Percentiles rank a stretch among this genome's conserved stretches.
These are phyloP conservation scores for Andrena camellia DNA, from an alignment of 2,888 invertebrate genomes.

Conservation along the genomic window DNA sequence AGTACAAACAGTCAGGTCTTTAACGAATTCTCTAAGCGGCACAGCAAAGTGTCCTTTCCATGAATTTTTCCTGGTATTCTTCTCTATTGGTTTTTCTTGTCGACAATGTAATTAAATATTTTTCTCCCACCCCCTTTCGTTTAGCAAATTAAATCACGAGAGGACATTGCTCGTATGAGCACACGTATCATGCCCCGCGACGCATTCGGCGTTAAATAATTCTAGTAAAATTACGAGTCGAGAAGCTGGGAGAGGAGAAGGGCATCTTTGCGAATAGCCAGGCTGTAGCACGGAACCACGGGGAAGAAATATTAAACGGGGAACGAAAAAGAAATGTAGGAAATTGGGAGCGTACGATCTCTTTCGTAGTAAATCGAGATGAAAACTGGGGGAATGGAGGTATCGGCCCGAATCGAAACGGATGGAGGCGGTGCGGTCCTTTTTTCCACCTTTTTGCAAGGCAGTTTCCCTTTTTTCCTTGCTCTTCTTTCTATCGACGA, in stretches of 20 bases:
- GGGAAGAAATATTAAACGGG: conserved; percentile 40
- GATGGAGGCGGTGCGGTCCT: conserved; percentile 33
- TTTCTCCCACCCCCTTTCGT: conserved; percentile 14
- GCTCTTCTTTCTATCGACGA: conserved; percentile 37
- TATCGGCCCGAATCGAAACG: conserved; percentile 56
- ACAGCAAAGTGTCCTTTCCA: conserved; percentile 41
- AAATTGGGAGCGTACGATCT: conserved; percentile 56
- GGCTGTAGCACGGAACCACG: neutral
- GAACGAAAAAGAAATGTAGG: conserved; percentile 9
- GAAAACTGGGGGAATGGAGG: conserved; percentile 55
- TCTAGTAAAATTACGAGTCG: neutral
- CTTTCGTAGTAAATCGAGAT: conserved; percentile 73
- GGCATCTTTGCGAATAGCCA: neutral
- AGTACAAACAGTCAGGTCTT: conserved; percentile 46
- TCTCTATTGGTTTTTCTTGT: conserved; percentile 52
- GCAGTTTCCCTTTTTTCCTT: neutral
- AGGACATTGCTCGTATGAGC: conserved; percentile 8
- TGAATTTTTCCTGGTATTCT: conserved; percentile 64
- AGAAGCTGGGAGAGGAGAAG: neutral
- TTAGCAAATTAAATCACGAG: conserved; percentile 50
- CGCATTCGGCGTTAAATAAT: conserved; percentile 11
- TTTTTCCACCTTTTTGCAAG: conserved; percentile 27
- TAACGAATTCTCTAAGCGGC: conserved; percentile 63
- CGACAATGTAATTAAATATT: conserved; percentile 50
- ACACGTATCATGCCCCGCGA: conserved; percentile 4